phyloP scores from a whole-genome alignment of 2,797 vertebrate species.

The Falco novaeseelandiae region DNA sequence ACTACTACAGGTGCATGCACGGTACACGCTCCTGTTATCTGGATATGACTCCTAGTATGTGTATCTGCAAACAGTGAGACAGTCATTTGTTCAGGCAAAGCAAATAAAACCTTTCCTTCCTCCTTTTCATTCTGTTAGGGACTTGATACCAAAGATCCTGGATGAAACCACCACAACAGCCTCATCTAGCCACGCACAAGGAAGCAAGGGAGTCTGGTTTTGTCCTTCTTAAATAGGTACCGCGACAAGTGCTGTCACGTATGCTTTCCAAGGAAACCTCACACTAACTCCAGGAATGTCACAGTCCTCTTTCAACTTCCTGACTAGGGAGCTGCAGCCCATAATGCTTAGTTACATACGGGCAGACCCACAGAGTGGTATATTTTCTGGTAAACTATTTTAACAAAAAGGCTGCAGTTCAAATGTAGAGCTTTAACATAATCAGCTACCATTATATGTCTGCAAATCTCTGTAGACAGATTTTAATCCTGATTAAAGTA shows the following conservation, averaged over 20 bases:
- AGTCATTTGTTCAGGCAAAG: background rate
- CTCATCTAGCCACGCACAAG: background rate
- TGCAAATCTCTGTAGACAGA: background rate
- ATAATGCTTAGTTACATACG: background rate
- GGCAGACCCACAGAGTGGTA: background rate
- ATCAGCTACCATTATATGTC: background rate
- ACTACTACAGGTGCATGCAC: background rate
- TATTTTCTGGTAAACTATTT: background rate
- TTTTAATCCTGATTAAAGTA: slow-evolving; percentile 1
- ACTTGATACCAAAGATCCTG: background rate
- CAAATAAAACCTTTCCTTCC: background rate
- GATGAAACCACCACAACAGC: background rate
- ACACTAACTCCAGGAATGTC: background rate
- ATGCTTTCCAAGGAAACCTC: background rate
- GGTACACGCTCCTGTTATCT: background rate
- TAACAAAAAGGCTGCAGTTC: background rate
- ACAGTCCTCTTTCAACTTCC: background rate
- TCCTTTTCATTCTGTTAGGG: background rate
- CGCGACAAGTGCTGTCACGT: background rate
- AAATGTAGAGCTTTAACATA: background rate
- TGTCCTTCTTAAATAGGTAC: background rate
- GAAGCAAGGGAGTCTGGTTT: background rate
- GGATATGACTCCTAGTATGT: background rate
- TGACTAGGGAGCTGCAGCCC: background rate
- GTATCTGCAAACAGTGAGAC: background rate